Base-by-base conservation (phyloP, 1,140 invertebrate genomes). In the Piezodorus guildinii region DNA sequence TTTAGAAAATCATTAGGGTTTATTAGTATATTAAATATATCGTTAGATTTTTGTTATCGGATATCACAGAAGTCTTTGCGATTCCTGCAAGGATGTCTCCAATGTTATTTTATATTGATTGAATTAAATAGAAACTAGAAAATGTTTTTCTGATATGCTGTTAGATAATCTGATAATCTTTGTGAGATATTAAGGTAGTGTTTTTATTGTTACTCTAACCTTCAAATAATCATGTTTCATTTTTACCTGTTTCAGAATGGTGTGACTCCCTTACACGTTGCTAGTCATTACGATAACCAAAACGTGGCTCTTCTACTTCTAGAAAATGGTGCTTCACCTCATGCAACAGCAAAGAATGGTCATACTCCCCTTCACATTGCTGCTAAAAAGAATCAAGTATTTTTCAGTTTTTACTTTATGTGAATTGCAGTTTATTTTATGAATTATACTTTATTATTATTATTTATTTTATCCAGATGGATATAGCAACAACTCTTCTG, bases 331-430 rank as follows among this genome's bases (percentile, higher is more conserved):
- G 95, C 96, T 17, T 94, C 91, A 3, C 94, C 96, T 17, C 92
- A 98, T 75, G 88, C 92, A 25, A 84, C 87, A 70, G 96, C 96
- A 54, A 97, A 97, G 80, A 99, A 99, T 81, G 96, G 96, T 8
- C 96, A 98, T 74, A 97, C 93, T 39, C 91, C 96, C 19, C 80
- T 99, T 21, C 96, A 99, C 77, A 98, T 99, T 75, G 94, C 96
- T 52, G 94, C 95, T 62, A 91, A 94, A 71, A 97, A 98, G 77
- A 98, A 98, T 81, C 93, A 97, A 78, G 85, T 88, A 79, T 77
- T 39, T 19, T n/a, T 34, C 3, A n/a, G 9, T 19, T 52, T 21
- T 21, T 52, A 15, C n/a, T 52, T 52, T 16, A 15, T 3, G n/a
- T 8, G 21, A 34, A 27, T n/a, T 62, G 16, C 1, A 62, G 16